Evolutionary conservation across 2,888 invertebrate species (phyloP), one percentile per base, ranked within the genome.

Genomic region (Sesia apiformis): DNA sequence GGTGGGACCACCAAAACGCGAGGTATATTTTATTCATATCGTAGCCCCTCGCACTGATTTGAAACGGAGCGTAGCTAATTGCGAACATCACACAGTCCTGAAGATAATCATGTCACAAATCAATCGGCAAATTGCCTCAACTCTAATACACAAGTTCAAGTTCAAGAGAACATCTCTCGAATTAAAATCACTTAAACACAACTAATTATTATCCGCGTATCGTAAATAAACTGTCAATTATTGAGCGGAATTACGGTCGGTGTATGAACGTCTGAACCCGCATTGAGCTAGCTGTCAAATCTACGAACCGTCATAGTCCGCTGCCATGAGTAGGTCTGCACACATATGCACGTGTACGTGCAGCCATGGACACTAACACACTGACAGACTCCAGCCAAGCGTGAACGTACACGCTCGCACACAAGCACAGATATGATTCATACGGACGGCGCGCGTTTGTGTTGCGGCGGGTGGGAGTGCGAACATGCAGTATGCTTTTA

Each of bases 261-360:
- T 78, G 84, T 84, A 74, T 86, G 81, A 84, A 89, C 89, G 89
- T 89, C 88, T 89, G 88, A 82, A 80, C 89, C 86, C 85, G 88
- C 88, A 88, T 90, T 90, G 88, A 89, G 88, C 88, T 88, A 90
- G 90, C 90, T 90, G 90, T 90, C 90, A 90, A 90, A 89, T 90
- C 90, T 90, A 90, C 90, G 88, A 83, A 81, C 89, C 90, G 90
- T 90, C 90, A 90, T 90, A 88, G 89, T 85, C 85, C 77, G 88
- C 83, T 87, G 89, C 86, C 86, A 89, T 88, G 88, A 88, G 86
- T 84, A 82, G 80, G 77, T 77, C 67, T 72, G 77, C 90, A 83
- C 88, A 86, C 88, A 85, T 65, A 54, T 65, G 63, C 72, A 62
- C 84, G 81, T 73, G 76, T 80, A 71, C 77, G 74, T 81, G 78